Percentiles rank a stretch among this genome's conserved stretches.
These are phyloP conservation scores for Iphiclides podalirius DNA, from an alignment of 2,888 invertebrate species.

Conservation along the genomic window DNA sequence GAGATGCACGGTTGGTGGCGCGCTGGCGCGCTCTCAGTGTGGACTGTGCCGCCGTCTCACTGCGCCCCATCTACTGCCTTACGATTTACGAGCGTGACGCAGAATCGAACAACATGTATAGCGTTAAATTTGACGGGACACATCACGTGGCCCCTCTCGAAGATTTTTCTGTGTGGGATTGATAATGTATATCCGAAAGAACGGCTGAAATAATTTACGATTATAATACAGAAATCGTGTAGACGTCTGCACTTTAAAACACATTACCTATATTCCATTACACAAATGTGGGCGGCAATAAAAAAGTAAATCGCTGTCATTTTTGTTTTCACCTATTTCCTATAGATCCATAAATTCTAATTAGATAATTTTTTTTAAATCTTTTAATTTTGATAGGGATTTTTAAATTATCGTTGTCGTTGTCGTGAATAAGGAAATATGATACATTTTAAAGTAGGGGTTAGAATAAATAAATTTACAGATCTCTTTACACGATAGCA, in stretches of 20 bases:
- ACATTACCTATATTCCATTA: slow-evolving; percentile 7
- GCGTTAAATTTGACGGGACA: slow-evolving; percentile 40
- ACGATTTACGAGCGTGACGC: slow-evolving; percentile 71
- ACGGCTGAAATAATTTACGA: slow-evolving; percentile 14
- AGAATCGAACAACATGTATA: slow-evolving; percentile 57
- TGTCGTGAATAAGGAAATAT: too few relatives aligned
- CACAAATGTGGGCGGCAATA: slow-evolving; percentile 3
- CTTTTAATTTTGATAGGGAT: too few relatives aligned
- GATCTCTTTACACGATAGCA: too few relatives aligned
- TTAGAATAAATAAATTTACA: too few relatives aligned
- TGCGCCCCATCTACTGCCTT: slow-evolving; percentile 61
- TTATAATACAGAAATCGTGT: slow-evolving; percentile 3
- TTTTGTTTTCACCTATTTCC: not conserved
- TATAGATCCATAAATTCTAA: not conserved
- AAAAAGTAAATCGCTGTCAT: not conserved
- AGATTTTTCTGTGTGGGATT: slow-evolving; percentile 28
- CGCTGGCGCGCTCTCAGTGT: slow-evolving; percentile 59
- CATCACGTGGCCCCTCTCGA: slow-evolving; percentile 42
- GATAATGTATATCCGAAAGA: slow-evolving; percentile 13
- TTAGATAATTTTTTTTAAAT: too few relatives aligned
- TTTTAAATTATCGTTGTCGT: too few relatives aligned
- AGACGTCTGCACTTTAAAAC: slow-evolving; percentile 4
- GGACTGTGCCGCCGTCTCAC: slow-evolving; percentile 55
- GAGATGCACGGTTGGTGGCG: slow-evolving; percentile 48
- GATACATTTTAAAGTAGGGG: too few relatives aligned